Base-by-base conservation (phyloP, 1,140 invertebrate genomes). In the Zaprionus gabonicus region DNA sequence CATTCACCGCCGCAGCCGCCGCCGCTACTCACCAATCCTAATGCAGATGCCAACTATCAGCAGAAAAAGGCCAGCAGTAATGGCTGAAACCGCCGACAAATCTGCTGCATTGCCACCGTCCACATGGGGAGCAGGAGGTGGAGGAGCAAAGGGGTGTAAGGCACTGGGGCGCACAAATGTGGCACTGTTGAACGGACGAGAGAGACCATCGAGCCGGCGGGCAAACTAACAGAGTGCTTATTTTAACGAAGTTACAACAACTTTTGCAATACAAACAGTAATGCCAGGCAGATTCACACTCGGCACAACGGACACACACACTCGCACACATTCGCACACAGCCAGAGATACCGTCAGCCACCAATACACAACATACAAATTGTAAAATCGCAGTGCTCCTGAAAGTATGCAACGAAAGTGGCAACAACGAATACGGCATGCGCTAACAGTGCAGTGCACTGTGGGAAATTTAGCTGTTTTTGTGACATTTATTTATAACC, bases 211-310 rank as follows among this genome's bases (percentile, higher is more conserved):
- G 82, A 73, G 75, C 85, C 84, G 87, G 71, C 85, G 75, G 85
- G 78, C 78, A 90, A 87, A 90, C 84, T 87, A 87, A 88, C 84
- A 79, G 85, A 87, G 84, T 84, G 84, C 84, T 87, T 88, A 87
- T 88, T 87, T 87, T 87, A 87, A 87, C 84, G 84, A 87, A 87
- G 84, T 87, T 87, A 90, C 84, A 87, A 87, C 85, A 88, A 87
- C 85, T 87, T 87, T 90, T 71, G 85, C 84, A 87, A 87, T 87
- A 87, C 84, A 87, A 87, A 87, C 84, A 87, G 84, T 90, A 88
- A 88, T 88, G 71, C 84, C 81, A 78, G 84, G 84, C 85, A 88
- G 85, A 87, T 87, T 87, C 84, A 87, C 84, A 87, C 84, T 87
- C 85, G 63, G 71, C 75, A 84, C 85, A 87, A 84, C 78, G 73